Evolutionary conservation across 2,888 invertebrate species (phyloP).

Genomic region (Lymantria dispar): DNA sequence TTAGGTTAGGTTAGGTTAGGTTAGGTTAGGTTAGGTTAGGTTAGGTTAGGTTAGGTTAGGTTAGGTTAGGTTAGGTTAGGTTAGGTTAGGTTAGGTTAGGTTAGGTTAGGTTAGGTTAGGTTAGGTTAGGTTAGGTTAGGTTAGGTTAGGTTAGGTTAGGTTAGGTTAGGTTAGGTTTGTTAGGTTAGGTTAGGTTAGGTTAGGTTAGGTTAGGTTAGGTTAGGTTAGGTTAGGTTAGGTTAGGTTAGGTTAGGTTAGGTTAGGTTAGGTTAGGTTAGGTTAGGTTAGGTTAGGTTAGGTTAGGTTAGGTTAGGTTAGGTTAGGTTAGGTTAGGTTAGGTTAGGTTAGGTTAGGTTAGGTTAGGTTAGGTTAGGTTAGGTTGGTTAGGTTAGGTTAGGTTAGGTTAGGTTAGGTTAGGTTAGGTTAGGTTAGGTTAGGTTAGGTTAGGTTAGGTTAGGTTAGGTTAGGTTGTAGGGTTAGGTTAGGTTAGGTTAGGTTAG

Average conservation of each 20-base stretch:
- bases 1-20: too few species aligned
- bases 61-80: too few species aligned
- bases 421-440: constrained; percentile 28
- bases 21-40: too few species aligned
- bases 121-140: too few species aligned
- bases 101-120: too few species aligned
- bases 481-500: constrained; percentile 11
- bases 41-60: too few species aligned
- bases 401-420: constrained; percentile 15
- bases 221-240: constrained; percentile 15
- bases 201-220: constrained; percentile 16
- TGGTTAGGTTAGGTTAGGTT: constrained; percentile 8
- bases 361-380: constrained; percentile 5
- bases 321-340: constrained; percentile 17
- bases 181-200: constrained; percentile 8
- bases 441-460: constrained; percentile 22
- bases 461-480: constrained; percentile 28
- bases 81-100: too few species aligned
- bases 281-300: constrained; percentile 16
- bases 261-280: constrained; percentile 20
- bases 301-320: constrained; percentile 18
- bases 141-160: constrained; percentile 15
- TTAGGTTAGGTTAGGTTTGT: constrained; percentile 16
- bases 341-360: constrained; percentile 9
- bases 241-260: constrained; percentile 19